Conservation (phyloP, 2,113 vertebrate genomes). For the Nannospalax galili region DNA sequence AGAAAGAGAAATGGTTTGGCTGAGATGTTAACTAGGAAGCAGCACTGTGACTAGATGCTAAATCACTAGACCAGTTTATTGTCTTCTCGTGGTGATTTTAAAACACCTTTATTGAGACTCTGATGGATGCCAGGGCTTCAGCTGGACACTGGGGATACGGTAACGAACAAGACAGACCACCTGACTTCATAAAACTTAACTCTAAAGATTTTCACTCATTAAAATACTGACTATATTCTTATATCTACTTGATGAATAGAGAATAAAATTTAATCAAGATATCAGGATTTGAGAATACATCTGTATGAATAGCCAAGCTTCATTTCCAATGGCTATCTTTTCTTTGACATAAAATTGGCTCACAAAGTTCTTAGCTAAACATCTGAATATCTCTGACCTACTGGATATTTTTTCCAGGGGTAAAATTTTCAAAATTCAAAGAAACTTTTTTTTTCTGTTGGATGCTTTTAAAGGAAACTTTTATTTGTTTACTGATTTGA, state of each 20-base stretch:
- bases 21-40: background rate
- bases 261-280: constrained; percentile 26
- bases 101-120: constrained; percentile 26
- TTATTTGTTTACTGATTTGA: constrained; percentile 43
- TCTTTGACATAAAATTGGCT: constrained; percentile 10
- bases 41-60: background rate
- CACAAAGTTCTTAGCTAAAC: background rate
- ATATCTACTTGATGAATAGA: background rate
- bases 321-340: background rate
- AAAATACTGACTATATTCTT: background rate
- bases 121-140: background rate
- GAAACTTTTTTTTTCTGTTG: background rate
- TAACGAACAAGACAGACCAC: constrained; percentile 11
- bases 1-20: background rate
- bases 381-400: constrained; percentile 15
- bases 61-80: background rate
- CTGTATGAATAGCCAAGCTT: background rate
- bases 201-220: background rate
- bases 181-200: constrained; percentile 22
- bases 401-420: constrained; percentile 1
- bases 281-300: background rate
- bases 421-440: background rate
- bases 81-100: constrained; percentile 14
- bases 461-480: constrained; percentile 11
- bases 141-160: background rate